Base-by-base conservation (phyloP, 2,888 invertebrate species). In the Pollenia labialis region DNA sequence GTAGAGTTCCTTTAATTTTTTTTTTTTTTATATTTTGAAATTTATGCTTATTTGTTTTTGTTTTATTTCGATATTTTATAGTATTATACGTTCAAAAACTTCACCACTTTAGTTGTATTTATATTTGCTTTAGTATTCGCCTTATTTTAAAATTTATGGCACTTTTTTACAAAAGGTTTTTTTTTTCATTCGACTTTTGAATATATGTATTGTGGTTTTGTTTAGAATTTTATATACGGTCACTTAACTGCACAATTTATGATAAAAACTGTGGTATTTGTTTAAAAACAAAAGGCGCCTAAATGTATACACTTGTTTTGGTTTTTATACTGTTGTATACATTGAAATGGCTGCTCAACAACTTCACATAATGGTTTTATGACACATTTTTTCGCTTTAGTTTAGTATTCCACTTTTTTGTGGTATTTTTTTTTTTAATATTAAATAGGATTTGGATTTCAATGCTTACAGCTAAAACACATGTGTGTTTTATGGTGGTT, bases 271-370 rank as follows among this genome's bases (percentile, higher is more conserved):
- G 66, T 80, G 54, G 14, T 48, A 46, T 68, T 81, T 64, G 16
- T 60, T 66, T 60, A 16, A 44, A 77, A 66, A 79, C 74, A 82
- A 82, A 76, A 68, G 75, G 81, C 84, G 83, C 87, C 87, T 77
- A 74, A 84, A 77, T 40, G 76, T 87, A 87, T 84, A 60, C 87
- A 81, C 83, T 81, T 83, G 64, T 80, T 72, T 80, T 85, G 64
- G 42, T 66, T 66, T 52, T 52, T 80, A 54, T 72, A 42, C 10
- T 40, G 52, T 62, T 54, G 16, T 18, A 23, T 40, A 56, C 81
- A 76, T 79, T 66, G 44, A 32, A 66, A 60, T 69, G 32, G 46
- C 46, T 54, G 52, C 46, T 69, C 44, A 62, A 82, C 75, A 76
- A 62, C 46, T 56, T 44, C 32, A 48, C 50, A n/a, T 79, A 58